A percentile compares a stretch with the other conserved stretches of the same genome.
Conservation (phyloP, 1,140 invertebrate species). For the Papilio glaucus region DNA sequence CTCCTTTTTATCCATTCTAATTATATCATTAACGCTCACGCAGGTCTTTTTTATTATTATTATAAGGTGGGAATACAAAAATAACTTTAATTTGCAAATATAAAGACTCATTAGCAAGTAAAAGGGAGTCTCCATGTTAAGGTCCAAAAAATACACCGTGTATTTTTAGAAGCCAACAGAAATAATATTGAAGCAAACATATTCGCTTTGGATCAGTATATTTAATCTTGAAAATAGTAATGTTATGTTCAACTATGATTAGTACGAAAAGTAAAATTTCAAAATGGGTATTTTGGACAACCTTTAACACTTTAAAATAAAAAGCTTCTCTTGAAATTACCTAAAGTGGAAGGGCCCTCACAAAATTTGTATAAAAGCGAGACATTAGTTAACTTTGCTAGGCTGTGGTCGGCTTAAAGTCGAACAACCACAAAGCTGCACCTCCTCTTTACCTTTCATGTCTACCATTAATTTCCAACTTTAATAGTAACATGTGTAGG, state of each 20-base stretch:
- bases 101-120: slow-evolving; percentile 12
- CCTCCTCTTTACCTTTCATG: slow-evolving; percentile 14
- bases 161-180: slow-evolving; percentile 5
- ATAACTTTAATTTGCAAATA: slow-evolving; percentile 11
- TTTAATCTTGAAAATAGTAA: no score
- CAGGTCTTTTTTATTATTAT: neutral
- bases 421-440: slow-evolving; percentile 5
- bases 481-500: slow-evolving; percentile 6
- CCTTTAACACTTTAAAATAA: neutral
- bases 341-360: slow-evolving; percentile 6
- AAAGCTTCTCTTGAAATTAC: neutral
- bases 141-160: no score
- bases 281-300: neutral
- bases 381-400: slow-evolving; percentile 8
- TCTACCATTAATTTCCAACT: slow-evolving; percentile 15
- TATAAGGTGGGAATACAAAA: neutral
- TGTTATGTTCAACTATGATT: no score
- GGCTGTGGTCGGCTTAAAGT: slow-evolving; percentile 3
- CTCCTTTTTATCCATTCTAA: no score
- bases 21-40: neutral
- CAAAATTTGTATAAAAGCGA: slow-evolving; percentile 7
- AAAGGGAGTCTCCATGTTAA: slow-evolving; percentile 9
- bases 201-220: neutral
- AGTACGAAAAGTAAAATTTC: neutral
- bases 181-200: slow-evolving; percentile 13